Evolutionary conservation across 2,113 vertebrate species (phyloP).

Genomic region (Cyprinodon tularosa): DNA sequence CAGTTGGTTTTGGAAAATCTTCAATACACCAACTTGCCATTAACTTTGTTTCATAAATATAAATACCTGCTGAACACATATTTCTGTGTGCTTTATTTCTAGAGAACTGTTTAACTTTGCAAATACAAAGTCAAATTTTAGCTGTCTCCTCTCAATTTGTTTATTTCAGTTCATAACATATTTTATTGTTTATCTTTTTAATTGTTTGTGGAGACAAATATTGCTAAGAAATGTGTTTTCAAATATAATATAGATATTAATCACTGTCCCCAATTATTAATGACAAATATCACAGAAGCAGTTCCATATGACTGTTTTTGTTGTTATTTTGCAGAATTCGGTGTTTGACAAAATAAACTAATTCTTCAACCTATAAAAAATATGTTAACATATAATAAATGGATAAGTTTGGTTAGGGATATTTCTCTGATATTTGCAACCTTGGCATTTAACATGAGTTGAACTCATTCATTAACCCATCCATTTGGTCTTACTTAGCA

Average conservation of each 20-base stretch:
- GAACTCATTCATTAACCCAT: constrained; percentile 49
- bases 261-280: neutral
- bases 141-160: neutral
- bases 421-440: neutral
- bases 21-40: too few relatives aligned
- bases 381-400: neutral
- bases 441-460: neutral
- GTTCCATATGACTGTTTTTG: too few relatives aligned
- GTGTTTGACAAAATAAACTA: neutral
- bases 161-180: neutral
- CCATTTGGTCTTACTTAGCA: constrained; percentile 59
- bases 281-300: neutral
- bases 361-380: neutral
- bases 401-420: too few relatives aligned
- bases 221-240: neutral
- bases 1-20: neutral
- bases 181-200: too few relatives aligned
- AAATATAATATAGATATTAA: too few relatives aligned
- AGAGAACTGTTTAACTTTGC: too few relatives aligned
- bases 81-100: too few relatives aligned
- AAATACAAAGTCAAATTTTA: neutral
- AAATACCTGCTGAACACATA: too few relatives aligned
- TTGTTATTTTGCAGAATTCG: neutral
- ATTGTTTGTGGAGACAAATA: too few relatives aligned
- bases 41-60: too few relatives aligned